These are phyloP conservation scores for Orthosia gracilis DNA, from an alignment of 2,888 invertebrate species.

Conservation along the genomic window DNA sequence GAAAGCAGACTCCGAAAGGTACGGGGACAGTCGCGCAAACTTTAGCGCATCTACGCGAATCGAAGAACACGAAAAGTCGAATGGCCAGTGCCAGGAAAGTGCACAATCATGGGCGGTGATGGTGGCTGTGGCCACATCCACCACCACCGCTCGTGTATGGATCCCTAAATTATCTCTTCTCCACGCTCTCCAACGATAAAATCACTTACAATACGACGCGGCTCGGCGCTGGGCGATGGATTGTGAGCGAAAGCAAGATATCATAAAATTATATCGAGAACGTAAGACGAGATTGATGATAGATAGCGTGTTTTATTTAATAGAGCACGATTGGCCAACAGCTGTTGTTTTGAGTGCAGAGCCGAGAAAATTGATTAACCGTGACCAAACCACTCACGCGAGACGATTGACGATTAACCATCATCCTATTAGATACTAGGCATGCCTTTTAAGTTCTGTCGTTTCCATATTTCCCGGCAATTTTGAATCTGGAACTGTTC, in stretches of 20 bases:
- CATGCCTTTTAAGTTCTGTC: too few relatives aligned
- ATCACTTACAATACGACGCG: neutral
- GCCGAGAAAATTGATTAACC: constrained; percentile 30
- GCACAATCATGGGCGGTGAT: neutral
- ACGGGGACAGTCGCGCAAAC: too few relatives aligned
- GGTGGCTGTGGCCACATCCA: too few relatives aligned
- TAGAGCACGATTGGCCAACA: constrained; percentile 8
- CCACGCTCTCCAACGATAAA: neutral
- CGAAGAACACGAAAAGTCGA: too few relatives aligned
- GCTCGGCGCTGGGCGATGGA: too few relatives aligned
- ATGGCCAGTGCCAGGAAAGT: neutral
- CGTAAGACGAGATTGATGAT: constrained; percentile 6
- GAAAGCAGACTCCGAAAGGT: too few relatives aligned
- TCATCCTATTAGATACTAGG: too few relatives aligned
- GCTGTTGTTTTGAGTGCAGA: constrained; percentile 1
- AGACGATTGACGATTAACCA: too few relatives aligned
- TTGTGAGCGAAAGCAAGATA: neutral
- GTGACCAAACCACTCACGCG: constrained; percentile 13
- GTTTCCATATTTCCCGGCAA: too few relatives aligned
- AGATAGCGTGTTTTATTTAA: constrained; percentile 11
- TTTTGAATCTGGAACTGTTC: too few relatives aligned
- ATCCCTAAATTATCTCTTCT: neutral
- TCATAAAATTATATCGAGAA: neutral
- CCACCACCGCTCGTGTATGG: neutral
- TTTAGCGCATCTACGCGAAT: too few relatives aligned